Conservation (phyloP, 2,113 vertebrate genomes). For the Pica pica region DNA sequence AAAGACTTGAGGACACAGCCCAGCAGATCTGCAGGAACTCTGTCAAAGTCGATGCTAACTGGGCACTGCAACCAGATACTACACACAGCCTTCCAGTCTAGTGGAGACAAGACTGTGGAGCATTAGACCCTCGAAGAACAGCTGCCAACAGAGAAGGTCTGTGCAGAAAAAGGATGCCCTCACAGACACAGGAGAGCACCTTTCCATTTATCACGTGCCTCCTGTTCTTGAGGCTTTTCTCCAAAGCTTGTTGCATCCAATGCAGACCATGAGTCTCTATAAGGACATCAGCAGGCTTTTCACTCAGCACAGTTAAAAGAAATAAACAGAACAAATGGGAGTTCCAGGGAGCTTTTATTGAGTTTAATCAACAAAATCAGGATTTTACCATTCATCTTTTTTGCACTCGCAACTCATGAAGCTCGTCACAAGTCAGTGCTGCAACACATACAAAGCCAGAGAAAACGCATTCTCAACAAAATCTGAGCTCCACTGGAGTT, state of each 20-base stretch:
- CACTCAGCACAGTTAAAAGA: background rate
- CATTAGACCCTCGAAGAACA: fast-evolving
- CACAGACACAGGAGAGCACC: fast-evolving
- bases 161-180: fast-evolving
- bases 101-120: background rate
- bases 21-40: background rate
- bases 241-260: background rate
- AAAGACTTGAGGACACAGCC: fast-evolving
- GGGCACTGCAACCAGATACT: too few relatives aligned
- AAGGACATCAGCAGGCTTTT: background rate
- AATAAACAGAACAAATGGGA: background rate
- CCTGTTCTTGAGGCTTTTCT: background rate
- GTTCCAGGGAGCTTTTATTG: slow-evolving; percentile 85
- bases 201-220: fast-evolving
- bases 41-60: fast-evolving
- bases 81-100: background rate
- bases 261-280: fast-evolving
- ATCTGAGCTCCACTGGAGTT: slow-evolving; percentile 71
- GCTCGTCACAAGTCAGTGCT: slow-evolving; percentile 40
- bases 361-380: slow-evolving; percentile 72
- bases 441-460: background rate
- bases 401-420: slow-evolving; percentile 39
- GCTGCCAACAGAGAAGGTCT: fast-evolving
- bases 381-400: slow-evolving; percentile 68
- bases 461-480: slow-evolving; percentile 62